These are phyloP conservation scores for Nyctibius grandis DNA, from an alignment of 2,797 vertebrate genomes.

Conservation along the genomic window DNA sequence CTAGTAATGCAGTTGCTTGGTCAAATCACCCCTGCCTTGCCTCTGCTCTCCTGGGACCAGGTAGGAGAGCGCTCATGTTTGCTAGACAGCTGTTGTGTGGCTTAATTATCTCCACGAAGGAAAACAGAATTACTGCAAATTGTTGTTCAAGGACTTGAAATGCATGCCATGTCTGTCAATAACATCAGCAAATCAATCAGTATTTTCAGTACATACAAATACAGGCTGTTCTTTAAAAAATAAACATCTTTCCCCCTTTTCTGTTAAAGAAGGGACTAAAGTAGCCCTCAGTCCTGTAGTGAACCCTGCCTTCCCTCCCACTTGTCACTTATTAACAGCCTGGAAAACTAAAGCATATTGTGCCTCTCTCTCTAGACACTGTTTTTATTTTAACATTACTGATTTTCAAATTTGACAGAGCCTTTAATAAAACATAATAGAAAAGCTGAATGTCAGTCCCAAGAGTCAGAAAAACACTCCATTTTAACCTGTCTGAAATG, in stretches of 20 bases:
- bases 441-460: slow-evolving; percentile 32
- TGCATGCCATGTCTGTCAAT: neutral
- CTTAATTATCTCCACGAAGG: slow-evolving; percentile 17
- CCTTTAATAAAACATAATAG: slow-evolving; percentile 50
- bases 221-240: neutral
- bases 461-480: slow-evolving; percentile 28
- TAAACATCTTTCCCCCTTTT: neutral
- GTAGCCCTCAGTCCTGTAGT: neutral
- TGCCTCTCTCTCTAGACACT: neutral
- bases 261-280: neutral
- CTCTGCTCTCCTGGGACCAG: neutral
- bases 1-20: neutral
- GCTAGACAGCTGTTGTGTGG: neutral
- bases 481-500: slow-evolving; percentile 46
- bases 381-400: slow-evolving; percentile 41
- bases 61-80: neutral
- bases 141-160: neutral
- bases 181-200: neutral
- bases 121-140: slow-evolving; percentile 26
- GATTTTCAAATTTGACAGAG: slow-evolving; percentile 41
- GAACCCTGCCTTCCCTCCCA: neutral
- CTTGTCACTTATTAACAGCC: neutral
- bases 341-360: neutral
- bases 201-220: neutral
- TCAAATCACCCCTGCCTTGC: neutral